Evolutionary conservation across 1,140 invertebrate species (phyloP).

Genomic region (Eriosoma lanigerum): DNA sequence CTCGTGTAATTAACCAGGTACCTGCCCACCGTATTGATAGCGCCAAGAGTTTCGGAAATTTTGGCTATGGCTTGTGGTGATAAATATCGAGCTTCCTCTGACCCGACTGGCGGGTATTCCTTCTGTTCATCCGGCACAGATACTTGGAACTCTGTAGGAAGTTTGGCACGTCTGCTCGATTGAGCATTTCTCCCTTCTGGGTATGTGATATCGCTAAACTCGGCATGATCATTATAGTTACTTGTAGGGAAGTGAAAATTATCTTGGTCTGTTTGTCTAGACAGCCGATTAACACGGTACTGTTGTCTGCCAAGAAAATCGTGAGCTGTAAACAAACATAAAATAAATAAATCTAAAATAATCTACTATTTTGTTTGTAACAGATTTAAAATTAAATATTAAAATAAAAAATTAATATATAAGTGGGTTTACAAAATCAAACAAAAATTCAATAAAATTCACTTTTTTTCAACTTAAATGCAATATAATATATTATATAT

Average conservation of each 20-base stretch:
- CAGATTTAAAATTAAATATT: too few relatives aligned
- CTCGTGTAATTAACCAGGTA: slow-evolving; percentile 78
- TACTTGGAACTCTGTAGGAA: slow-evolving; percentile 39
- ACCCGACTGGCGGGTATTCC: slow-evolving; percentile 17
- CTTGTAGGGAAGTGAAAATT: slow-evolving; percentile 9
- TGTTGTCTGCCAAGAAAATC: slow-evolving; percentile 8
- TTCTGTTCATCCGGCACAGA: slow-evolving; percentile 15
- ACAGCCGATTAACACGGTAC: not conserved
- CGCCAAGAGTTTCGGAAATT: slow-evolving; percentile 66
- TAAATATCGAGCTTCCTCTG: slow-evolving; percentile 54
- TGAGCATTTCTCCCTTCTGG: slow-evolving; percentile 26
- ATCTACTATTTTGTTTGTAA: too few relatives aligned
- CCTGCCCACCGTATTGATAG: slow-evolving; percentile 78
- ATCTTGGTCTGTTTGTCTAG: slow-evolving; percentile 7
- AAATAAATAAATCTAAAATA: not conserved
- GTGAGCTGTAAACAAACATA: not conserved
- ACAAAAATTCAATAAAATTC: too few relatives aligned
- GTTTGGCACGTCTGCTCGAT: slow-evolving; percentile 44
- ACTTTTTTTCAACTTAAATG: too few relatives aligned
- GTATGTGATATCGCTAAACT: not conserved
- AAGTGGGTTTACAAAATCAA: too few relatives aligned
- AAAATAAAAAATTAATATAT: too few relatives aligned
- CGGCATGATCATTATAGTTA: not conserved
- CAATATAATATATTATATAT: too few relatives aligned
- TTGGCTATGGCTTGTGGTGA: slow-evolving; percentile 59